phyloP scores from a whole-genome alignment of 2,888 invertebrate genomes.

The Halictus quadricinctus region DNA sequence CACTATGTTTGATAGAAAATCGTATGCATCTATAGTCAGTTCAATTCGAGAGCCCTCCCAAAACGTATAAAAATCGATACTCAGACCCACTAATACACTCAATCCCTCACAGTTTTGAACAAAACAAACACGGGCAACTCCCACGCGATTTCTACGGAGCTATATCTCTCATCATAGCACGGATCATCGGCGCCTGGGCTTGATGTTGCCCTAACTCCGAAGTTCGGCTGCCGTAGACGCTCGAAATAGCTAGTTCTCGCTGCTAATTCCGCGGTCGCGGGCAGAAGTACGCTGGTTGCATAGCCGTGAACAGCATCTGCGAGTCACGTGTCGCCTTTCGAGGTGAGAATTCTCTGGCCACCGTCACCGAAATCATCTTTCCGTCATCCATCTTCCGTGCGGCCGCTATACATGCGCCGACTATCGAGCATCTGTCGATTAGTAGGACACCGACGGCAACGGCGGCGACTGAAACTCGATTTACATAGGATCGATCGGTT shows the following conservation, averaged over 20 bases:
- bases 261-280: not conserved
- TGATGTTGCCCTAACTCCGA: not conserved
- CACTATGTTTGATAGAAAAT: no score
- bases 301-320: not conserved
- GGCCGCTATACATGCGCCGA: not conserved
- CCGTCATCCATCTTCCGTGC: not conserved
- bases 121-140: not conserved
- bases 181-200: not conserved
- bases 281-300: not conserved
- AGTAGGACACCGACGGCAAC: not conserved
- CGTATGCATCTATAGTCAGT: no score
- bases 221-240: not conserved
- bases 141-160: not conserved
- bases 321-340: not conserved
- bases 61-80: not conserved
- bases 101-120: not conserved
- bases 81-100: not conserved
- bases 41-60: not conserved
- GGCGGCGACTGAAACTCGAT: not conserved
- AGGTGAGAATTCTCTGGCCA: not conserved
- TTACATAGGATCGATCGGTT: constrained; percentile 8
- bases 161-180: not conserved
- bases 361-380: not conserved
- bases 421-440: constrained; percentile 10
- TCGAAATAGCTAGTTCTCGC: not conserved